Base-by-base conservation (phyloP, 1,140 invertebrate species). In the Aphidius ervi region DNA sequence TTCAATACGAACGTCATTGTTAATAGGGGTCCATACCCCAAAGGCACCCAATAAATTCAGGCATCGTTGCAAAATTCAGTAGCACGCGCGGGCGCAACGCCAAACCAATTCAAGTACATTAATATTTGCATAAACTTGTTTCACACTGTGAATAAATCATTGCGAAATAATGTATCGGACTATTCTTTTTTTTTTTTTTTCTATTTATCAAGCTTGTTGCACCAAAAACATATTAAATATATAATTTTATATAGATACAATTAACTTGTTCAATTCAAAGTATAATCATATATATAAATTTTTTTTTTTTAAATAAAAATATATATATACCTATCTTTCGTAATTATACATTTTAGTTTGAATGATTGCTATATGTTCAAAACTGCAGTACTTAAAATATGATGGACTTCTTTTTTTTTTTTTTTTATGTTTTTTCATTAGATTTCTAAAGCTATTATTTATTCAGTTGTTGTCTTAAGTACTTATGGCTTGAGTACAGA, bases 101-200 rank as follows among this genome's bases (percentile, higher is more conserved):
- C 74, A 74, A 74, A 69, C 68, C 71, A 73, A 76, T 76, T 74
- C 68, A 65, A 69, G 66, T 68, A 69, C 71, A 73, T 73, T 76
- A 76, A 74, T 74, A 76, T 76, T 76, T 74, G 68, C 74, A 76
- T 76, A 74, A 74, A 74, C 70, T 67, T 67, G 66, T 68, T 70
- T 71, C 65, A 40, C 56, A 66, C 65, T 63, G 67, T 69, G 58
- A 54, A 71, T 74, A 71, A 76, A 74, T 76, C 40, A 52, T 52
- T 8, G 49, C 31, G 9, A 37, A 52, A 16, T 20, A 20, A 52
- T 37, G 49, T 39, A 37, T 52, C 40, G 16, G 49, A 52, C 49
- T 39, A 52, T 52, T 7, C 7, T 39, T 9, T 37, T 39, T 52
- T 52, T 20, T 20, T 52, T 52, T 37, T 49, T 16, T 49, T 37